A percentile compares a stretch with the other conserved stretches of the same genome.
phyloP scores from a whole-genome alignment of 2,888 invertebrate genomes.

The Anorthoa munda region DNA sequence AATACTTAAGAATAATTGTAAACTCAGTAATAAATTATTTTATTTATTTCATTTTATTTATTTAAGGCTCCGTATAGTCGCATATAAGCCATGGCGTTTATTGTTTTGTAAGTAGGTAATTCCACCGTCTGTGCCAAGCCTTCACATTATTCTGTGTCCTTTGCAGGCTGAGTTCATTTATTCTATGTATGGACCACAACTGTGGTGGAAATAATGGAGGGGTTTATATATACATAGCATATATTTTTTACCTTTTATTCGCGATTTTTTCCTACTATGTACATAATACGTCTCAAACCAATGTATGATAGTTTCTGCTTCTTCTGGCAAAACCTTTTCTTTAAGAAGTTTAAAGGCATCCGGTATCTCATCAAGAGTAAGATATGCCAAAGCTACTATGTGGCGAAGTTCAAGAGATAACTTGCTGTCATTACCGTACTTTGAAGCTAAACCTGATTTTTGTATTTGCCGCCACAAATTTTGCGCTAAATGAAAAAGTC shows the following conservation, averaged over 20 bases:
- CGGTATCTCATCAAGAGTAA: slow-evolving; percentile 42
- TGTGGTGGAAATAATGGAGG: slow-evolving; percentile 17
- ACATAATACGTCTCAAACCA: slow-evolving; percentile 30
- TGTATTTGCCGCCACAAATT: slow-evolving; percentile 46
- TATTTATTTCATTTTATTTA: too few relatives aligned
- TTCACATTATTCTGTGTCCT: slow-evolving; percentile 24
- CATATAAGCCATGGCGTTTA: too few relatives aligned
- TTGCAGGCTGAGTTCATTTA: slow-evolving; percentile 12
- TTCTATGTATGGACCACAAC: slow-evolving; percentile 22
- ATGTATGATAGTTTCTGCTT: slow-evolving; percentile 27
- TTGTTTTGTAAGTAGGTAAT: slow-evolving; percentile 23
- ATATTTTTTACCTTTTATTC: slow-evolving; percentile 2
- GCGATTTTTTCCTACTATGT: slow-evolving; percentile 7
- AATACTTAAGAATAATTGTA: too few relatives aligned
- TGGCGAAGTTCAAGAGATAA: slow-evolving; percentile 47
- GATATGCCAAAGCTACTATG: slow-evolving; percentile 41
- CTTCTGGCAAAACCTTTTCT: slow-evolving; percentile 37
- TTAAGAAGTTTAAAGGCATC: slow-evolving; percentile 40
- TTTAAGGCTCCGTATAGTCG: slow-evolving; percentile 22
- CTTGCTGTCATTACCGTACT: slow-evolving; percentile 40
- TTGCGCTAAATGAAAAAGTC: slow-evolving; percentile 31
- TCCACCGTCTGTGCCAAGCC: slow-evolving; percentile 25
- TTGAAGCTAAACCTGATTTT: slow-evolving; percentile 29
- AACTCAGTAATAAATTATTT: slow-evolving; percentile 26
- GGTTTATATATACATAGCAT: not conserved